Base-by-base conservation (phyloP, 2,888 invertebrate species). In the Drosophila robusta region DNA sequence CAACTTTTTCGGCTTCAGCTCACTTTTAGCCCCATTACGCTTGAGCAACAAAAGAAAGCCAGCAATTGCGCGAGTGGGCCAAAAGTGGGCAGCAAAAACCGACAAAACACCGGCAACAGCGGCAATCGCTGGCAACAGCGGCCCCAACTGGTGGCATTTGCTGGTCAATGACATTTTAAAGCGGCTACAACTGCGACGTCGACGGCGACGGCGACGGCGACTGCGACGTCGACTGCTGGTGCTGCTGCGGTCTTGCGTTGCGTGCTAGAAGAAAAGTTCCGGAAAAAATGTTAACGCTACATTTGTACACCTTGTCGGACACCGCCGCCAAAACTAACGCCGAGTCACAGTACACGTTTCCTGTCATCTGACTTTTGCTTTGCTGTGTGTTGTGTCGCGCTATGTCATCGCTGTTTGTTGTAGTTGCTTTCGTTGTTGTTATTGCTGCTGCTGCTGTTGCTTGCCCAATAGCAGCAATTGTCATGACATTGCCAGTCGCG, bases 101-200 rank as follows among this genome's bases (percentile, higher is more conserved):
- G 70, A 65, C 75, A 72, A 77, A 77, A 75, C 74, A 72, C 72
- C 74, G 77, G 77, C 76, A 76, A 46, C 29, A 14, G 36, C 24
- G 41, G 57, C 51, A 49, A 50, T 44, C 42, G 44, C 60, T 24
- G 54, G 50, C 62, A 42, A 62, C 65, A 60, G 44, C 47, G 77
- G 75, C 73, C 73, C 85, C 79, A 67, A 61, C 77, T 73, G 62
- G 72, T 80, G 78, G 83, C 88, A 88, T 86, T 85, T 86, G 80
- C 87, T 88, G 90, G 88, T 90, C 88, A 89, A 89, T 90, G 88
- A 90, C 88, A 90, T 87, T 89, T 87, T 78, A 74, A 71, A 87
- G 86, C 74, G 56, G 52, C 56, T 58, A 47, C 61, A 52, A 51
- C 47, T 61, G 57, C 62, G 56, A 36, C 60, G 38, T 22, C 45